Evolutionary conservation across 2,888 invertebrate species (phyloP), one percentile per base, ranked within the genome.

Genomic region (Adela reaumurella): DNA sequence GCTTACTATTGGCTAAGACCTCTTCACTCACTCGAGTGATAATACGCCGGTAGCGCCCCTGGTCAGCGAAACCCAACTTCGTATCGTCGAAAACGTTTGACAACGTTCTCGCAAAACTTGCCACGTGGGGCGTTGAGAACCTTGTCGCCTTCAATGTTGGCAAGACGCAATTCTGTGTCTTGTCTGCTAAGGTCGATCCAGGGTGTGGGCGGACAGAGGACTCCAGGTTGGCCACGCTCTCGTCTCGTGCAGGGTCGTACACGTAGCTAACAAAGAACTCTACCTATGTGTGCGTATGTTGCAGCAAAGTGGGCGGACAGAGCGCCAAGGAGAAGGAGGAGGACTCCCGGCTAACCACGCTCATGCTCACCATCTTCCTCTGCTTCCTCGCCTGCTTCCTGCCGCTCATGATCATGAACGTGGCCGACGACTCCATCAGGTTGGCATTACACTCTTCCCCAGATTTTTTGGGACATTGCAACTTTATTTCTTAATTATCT

Each of bases 201-300:
- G n/a, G n/a, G n/a, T n/a, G n/a, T 24, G 24, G 8, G 24, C 24
- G 24, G 24, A 24, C 24, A 60, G 92, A 94, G 59, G 94, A 93
- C 67, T 83, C 88, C 17, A 81, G 92, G 42, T 81, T 95, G 46
- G 94, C 94, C 0, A 84, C 87, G 48, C 83, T 94, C 95, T 94
- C 74, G 81, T 94, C 54, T 94, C 94, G 0, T 78, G 94, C 48
- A 92, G 93, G 89, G 74, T 94, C 56, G 90, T 89, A 64, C 94
- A 94, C 69, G 92, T 94, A 3, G 84, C 91, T 14, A 92, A 92
- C 64, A 92, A 93, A n/a, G n/a, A n/a, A n/a, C n/a, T n/a, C n/a
- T n/a, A n/a, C n/a, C n/a, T n/a, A 24, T 8, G 24, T 24, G 24
- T 24, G n/a, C 24, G 24, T 14, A 14, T 2, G 58, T 57, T 54